Percentiles rank a stretch among this genome's conserved stretches.
Evolutionary conservation across 2,113 vertebrate genomes (phyloP).

Genomic region (Alces alces): DNA sequence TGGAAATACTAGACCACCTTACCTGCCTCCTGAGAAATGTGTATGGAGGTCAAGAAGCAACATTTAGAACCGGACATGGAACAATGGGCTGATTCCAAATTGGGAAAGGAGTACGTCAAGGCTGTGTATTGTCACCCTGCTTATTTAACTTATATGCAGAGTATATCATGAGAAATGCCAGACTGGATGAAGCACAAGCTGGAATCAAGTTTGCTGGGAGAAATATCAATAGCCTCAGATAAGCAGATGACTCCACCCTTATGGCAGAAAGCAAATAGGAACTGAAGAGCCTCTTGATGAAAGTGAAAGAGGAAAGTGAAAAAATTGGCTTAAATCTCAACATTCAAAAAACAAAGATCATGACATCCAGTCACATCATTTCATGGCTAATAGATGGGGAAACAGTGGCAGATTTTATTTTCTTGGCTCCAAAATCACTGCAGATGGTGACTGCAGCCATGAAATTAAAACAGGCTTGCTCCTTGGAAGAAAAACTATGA

Average conservation of each 20-base stretch:
- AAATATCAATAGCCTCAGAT: neutral
- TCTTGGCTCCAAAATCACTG: neutral
- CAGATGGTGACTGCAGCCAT: neutral
- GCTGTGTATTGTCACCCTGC: neutral
- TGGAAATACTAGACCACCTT: neutral
- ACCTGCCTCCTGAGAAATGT: neutral
- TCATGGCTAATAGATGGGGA: neutral
- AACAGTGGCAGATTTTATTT: neutral
- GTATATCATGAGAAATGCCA: neutral
- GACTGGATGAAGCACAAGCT: neutral
- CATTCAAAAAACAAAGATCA: neutral
- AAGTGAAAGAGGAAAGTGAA: neutral
- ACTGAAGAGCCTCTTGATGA: neutral
- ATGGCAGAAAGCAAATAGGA: neutral
- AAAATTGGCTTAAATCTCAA: neutral
- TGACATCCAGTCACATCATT: neutral
- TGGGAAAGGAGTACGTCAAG: neutral
- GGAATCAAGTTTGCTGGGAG: neutral
- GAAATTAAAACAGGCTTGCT: neutral
- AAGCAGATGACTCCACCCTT: neutral
- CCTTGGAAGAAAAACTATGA: neutral
- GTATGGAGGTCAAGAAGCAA: neutral
- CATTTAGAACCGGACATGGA: neutral
- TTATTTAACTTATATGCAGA: neutral
- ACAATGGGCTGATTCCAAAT: neutral